Percentiles rank a stretch among this genome's conserved stretches.
phyloP scores from a whole-genome alignment of 2,797 vertebrate genomes.

The Babyrousa celebensis region DNA sequence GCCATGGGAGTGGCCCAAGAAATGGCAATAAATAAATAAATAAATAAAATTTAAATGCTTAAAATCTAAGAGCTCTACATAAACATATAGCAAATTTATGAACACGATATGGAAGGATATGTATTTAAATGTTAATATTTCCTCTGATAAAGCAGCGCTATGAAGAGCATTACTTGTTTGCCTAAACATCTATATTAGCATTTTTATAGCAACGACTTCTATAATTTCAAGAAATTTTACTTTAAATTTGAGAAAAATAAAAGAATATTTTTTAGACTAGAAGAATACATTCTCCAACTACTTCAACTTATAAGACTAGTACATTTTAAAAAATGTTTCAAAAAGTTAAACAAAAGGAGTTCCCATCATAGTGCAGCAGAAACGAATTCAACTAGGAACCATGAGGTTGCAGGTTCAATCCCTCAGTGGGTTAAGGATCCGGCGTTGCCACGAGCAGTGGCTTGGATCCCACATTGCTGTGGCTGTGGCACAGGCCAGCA shows the following conservation, averaged over 20 bases:
- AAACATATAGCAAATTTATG: conserved; percentile 3
- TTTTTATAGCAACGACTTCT: not conserved
- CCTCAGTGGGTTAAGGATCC: too few relatives aligned
- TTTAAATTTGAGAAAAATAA: conserved; percentile 44
- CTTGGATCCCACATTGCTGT: too few relatives aligned
- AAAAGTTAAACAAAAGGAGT: too few relatives aligned
- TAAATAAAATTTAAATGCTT: not conserved
- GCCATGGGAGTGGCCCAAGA: too few relatives aligned
- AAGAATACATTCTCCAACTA: not conserved
- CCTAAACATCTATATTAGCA: not conserved
- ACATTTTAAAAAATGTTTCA: not conserved
- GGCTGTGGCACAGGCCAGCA: too few relatives aligned
- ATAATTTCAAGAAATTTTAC: not conserved
- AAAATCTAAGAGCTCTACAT: not conserved
- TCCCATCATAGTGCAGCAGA: too few relatives aligned
- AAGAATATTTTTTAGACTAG: not conserved
- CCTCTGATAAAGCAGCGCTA: not conserved
- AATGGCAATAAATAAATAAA: too few relatives aligned
- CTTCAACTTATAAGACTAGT: not conserved
- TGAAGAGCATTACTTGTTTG: conserved; percentile 14
- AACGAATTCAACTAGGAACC: too few relatives aligned
- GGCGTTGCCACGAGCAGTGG: too few relatives aligned
- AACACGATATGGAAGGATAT: conserved; percentile 1
- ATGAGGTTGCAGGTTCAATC: too few relatives aligned
- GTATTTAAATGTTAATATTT: not conserved